Conservation (phyloP, 2,113 vertebrate genomes). For the Osmerus mordax region DNA sequence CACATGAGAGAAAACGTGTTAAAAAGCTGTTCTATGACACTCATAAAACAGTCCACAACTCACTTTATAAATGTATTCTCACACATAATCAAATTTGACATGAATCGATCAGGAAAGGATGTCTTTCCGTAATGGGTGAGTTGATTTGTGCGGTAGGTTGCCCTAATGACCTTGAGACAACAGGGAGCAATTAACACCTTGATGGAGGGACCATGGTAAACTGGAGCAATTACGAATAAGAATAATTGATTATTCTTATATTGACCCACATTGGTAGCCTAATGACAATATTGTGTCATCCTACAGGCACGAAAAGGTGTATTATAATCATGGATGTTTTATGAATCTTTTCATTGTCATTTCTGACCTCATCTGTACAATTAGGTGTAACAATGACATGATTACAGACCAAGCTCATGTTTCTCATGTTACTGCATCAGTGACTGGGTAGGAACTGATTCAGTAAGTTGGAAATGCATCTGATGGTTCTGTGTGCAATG, state of each 20-base stretch:
- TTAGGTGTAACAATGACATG: no score
- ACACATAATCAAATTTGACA: slow-evolving; percentile 51
- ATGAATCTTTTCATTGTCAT: no score
- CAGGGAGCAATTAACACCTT: slow-evolving; percentile 12
- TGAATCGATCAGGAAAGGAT: slow-evolving; percentile 47
- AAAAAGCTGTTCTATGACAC: slow-evolving; percentile 39
- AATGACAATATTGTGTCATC: background rate
- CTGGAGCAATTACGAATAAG: slow-evolving; percentile 4
- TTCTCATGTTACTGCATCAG: no score
- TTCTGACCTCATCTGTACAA: no score
- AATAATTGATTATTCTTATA: background rate
- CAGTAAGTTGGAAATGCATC: no score
- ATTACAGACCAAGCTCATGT: no score
- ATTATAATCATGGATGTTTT: no score
- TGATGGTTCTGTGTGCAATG: no score
- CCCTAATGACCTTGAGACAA: slow-evolving; percentile 50
- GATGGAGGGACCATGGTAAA: slow-evolving; percentile 7
- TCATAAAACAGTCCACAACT: background rate
- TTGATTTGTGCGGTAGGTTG: slow-evolving; percentile 22
- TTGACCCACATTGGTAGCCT: slow-evolving; percentile 31
- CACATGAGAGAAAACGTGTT: slow-evolving; percentile 26
- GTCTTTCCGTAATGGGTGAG: slow-evolving; percentile 30
- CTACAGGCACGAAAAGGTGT: no score
- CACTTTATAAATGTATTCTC: slow-evolving; percentile 36
- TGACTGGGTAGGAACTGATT: no score